Base-by-base conservation (phyloP, 2,888 invertebrate genomes). In the Tupiocoris notatus region DNA sequence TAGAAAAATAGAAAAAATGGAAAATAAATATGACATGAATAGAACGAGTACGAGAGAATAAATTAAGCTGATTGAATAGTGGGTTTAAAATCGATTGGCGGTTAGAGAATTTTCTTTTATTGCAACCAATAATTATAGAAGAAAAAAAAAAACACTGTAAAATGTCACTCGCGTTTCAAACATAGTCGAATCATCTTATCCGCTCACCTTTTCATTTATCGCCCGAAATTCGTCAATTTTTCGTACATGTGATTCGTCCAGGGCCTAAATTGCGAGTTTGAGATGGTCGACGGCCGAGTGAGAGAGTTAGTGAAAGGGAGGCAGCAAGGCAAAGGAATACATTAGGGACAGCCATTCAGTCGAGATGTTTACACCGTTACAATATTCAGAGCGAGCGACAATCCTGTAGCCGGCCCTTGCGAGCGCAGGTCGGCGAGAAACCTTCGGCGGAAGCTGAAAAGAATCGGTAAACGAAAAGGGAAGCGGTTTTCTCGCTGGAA, bases 331-430 rank as follows among this genome's bases (percentile, higher is more conserved):
- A 73, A 73, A 73, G 73, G 73, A 73, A 73, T 73, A 63, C 73
- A 73, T 73, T 73, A 62, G 59, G 59, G 62, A 2, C 24, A 24
- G 39, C 73, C 63, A 73, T 56, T 73, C 73, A 73, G 62, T 61
- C 25, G 73, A 63, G 73, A 73, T 73, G 73, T 73, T 73, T 73
- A 73, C 73, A 57, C 63, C 73, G 20, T 62, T 73, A 63, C 63
- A 73, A 73, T 73, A 73, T 73, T 73, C 73, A 73, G 70, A 16
- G 59, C 65, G 9, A 39, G 25, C 18, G 23, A 17, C 70, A n/a
- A n/a, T 16, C 23, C 59, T 39, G 39, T 39, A 39, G 39, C 39
- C 3, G 39, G 39, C 12, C 12, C 39, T 12, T 39, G 39, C 39
- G 12, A 39, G 12, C 39, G 12, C 39, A 39, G 39, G n/a, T 12